phyloP scores from a whole-genome alignment of 2,113 vertebrate genomes.

The Smithornis capensis region DNA sequence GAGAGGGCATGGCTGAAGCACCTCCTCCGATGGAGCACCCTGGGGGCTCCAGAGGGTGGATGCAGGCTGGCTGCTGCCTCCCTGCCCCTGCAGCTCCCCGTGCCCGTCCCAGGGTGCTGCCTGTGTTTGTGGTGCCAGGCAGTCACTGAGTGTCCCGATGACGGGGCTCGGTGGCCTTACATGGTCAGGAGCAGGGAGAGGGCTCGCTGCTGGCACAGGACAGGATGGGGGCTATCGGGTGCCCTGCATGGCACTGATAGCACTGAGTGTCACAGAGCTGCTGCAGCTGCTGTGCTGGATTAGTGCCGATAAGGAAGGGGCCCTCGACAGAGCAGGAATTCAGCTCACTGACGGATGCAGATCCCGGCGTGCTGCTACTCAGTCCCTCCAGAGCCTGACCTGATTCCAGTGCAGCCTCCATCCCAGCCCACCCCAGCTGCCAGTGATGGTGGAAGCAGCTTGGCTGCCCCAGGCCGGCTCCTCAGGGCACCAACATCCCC shows the following conservation, averaged over 20 bases:
- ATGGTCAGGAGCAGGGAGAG: background rate
- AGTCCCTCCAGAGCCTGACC: background rate
- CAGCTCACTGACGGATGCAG: background rate
- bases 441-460: background rate
- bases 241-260: background rate
- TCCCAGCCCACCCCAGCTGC: background rate
- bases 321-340: constrained; percentile 4
- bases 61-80: background rate
- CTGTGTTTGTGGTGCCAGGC: background rate
- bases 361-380: background rate
- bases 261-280: background rate
- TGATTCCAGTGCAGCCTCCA: background rate
- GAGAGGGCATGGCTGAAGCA: accelerated
- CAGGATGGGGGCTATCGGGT: background rate
- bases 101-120: accelerated
- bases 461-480: background rate
- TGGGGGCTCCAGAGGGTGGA: accelerated
- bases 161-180: background rate
- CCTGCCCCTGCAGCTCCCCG: background rate
- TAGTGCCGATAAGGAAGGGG: constrained; percentile 41
- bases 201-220: background rate
- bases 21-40: background rate
- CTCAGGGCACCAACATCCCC: background rate
- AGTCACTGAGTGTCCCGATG: accelerated
- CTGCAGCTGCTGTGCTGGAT: constrained; percentile 31